Evolutionary conservation across 2,113 vertebrate species (phyloP), one percentile per base, ranked within the genome.

Genomic region (Alexandromys fortis): DNA sequence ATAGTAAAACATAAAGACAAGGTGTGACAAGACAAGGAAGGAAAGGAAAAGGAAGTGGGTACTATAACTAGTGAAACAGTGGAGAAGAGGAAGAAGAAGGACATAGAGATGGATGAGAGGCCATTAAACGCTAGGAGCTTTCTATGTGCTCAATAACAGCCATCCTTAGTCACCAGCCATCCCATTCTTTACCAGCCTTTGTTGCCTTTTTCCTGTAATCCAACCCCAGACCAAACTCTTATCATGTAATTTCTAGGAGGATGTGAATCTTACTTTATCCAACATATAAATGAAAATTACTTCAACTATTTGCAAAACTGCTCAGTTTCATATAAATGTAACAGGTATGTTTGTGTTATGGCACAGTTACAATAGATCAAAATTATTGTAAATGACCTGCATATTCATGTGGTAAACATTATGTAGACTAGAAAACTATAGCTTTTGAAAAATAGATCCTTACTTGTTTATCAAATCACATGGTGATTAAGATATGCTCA

Each of bases 211-310:
- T 35, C 28, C 52, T 72, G 5, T 24, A 42, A 68, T 73, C 35
- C 26, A 47, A 33, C 17, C 17, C 14, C 14, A 86, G 42, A 63
- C 5, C 65, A 93, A 73, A 88, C 17, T 79, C 68, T 73, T 52
- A 42, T 5, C 49, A 93, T 45, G 1, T 70, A 87, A 79, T 86
- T 21, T n/a, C 30, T 70, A 73, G 17, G 12, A 89, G 67, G 70
- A 7, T 79, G 11, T 91, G 30, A 90, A 58, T 86, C 33, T 75
- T 10, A 90, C 75, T 96, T 24, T 76, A 14, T 81, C 16, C 77
- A 63, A 85, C 85, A 86, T 45, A 65, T n/a, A 89, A 94, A 75
- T 89, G 5, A 86, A 90, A 63, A 88, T 78, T 83, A 33, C 42
- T 83, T 91, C 26, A 78, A 13, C 77, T 78, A 26, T 65, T 83